Evolutionary conservation across 53 echinoderm and acorn worm species (phyloP), one percentile per base, ranked within the genome.

Genomic region (Arbacia lixula): DNA sequence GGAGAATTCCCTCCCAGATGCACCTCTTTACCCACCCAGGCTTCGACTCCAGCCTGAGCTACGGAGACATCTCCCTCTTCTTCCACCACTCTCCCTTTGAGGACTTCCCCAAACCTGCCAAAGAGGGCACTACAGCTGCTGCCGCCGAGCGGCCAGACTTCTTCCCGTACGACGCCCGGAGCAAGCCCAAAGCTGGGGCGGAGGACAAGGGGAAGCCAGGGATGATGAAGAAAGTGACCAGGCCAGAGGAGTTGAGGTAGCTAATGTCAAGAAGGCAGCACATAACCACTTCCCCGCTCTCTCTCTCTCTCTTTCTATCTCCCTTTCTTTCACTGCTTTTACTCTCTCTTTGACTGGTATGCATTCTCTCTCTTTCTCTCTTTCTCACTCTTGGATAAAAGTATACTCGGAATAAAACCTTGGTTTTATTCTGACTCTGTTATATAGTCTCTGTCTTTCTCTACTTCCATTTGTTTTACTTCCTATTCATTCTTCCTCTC

Each of bases 51-150:
- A 85, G 83, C 12, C 91, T 99, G 2, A 91, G 94, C 51, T 92
- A 94, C 35, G 99, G 99, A 40, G 99, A 99, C 75, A 84, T 99
- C 37, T 84, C 94, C 52, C 91, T 99, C 43, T 92, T 94, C 82
- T 99, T 92, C 82, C 94, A 94, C 51, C 99, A 99, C 84, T 76
- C 88, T 1, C 99, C 99, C 0, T 91, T 89, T 3, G 94, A 90
- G 19, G 87, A 88, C 53, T 84, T 64, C 21, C 42, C 82, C 20
- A 81, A 89, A 53, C 81, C 82, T 37, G 76, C 74, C 27, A 53
- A 71, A 60, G 94, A 88, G 49, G 94, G 91, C 62, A 37, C 57
- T 27, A 10, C 46, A 22, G n/a, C n/a, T n/a, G n/a, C n/a, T n/a
- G n/a, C n/a, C n/a, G 38, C 86, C 0, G 88, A 91, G 4, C 68